Conservation (phyloP, 2,113 vertebrate genomes). For the Plectropomus leopardus region DNA sequence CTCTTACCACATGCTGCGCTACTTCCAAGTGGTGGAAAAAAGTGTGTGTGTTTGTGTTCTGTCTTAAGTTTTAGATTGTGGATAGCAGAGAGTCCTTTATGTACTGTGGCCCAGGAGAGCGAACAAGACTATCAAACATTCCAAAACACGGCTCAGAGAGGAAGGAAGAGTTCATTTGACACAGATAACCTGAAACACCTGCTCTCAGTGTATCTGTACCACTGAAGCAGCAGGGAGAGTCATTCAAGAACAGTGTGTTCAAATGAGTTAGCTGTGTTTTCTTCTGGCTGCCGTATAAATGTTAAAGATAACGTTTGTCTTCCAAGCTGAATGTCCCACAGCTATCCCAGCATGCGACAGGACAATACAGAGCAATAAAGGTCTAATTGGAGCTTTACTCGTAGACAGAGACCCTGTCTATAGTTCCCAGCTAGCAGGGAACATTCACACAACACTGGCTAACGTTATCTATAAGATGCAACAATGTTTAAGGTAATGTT, state of each 20-base stretch:
- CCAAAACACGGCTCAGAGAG: slow-evolving; percentile 16
- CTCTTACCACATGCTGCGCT: too few relatives aligned
- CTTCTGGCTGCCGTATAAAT: slow-evolving; percentile 32
- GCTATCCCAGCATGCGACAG: slow-evolving; percentile 56
- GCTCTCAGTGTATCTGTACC: slow-evolving; percentile 34
- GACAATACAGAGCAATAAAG: slow-evolving; percentile 46
- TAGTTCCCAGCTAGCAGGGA: too few relatives aligned
- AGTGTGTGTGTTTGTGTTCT: too few relatives aligned
- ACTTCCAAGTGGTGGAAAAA: too few relatives aligned
- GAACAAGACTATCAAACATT: slow-evolving; percentile 23
- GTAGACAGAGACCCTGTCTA: not conserved
- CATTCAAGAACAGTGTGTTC: not conserved
- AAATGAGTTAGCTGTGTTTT: slow-evolving; percentile 13
- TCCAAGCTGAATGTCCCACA: slow-evolving; percentile 24
- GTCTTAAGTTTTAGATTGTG: not conserved
- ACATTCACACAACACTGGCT: too few relatives aligned
- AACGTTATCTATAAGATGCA: too few relatives aligned
- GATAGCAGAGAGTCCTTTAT: slow-evolving; percentile 4
- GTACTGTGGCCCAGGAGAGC: not conserved
- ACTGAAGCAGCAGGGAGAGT: slow-evolving; percentile 13
- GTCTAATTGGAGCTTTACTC: not conserved
- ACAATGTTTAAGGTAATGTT: too few relatives aligned
- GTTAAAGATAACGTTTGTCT: slow-evolving; percentile 6
- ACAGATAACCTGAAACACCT: slow-evolving; percentile 71
- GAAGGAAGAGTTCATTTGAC: slow-evolving; percentile 58